phyloP scores from a whole-genome alignment of 2,797 vertebrate genomes.

The Setipinna tenuifilis region DNA sequence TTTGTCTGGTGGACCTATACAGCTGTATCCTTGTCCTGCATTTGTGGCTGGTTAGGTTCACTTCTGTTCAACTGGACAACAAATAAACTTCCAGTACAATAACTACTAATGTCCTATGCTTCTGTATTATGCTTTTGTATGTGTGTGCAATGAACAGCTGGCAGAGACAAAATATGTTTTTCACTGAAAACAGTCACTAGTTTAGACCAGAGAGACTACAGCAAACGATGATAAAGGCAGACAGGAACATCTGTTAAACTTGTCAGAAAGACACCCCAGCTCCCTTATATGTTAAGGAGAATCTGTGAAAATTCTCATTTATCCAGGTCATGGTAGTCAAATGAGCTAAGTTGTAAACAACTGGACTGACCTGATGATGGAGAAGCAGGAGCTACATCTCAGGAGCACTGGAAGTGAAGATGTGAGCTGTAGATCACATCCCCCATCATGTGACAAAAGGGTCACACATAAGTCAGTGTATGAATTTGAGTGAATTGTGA shows the following conservation, averaged over 20 bases:
- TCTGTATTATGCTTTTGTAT: slow-evolving; percentile 17
- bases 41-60: background rate
- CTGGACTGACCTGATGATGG: no score
- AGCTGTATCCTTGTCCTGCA: background rate
- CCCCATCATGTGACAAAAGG: no score
- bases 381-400: no score
- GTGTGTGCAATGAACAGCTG: background rate
- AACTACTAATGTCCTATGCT: background rate
- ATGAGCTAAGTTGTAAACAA: no score
- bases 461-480: no score
- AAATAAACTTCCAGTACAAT: slow-evolving; percentile 46
- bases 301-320: no score
- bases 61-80: background rate
- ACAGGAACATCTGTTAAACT: slow-evolving; percentile 55
- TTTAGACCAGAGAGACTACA: background rate
- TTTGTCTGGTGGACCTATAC: slow-evolving; percentile 2
- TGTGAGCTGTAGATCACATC: no score
- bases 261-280: background rate
- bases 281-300: no score
- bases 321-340: no score
- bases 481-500: no score
- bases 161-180: background rate
- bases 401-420: no score
- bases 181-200: background rate
- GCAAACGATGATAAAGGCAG: slow-evolving; percentile 75